phyloP scores from a whole-genome alignment of 2,797 vertebrate species.

The Periophthalmus magnuspinnatus region DNA sequence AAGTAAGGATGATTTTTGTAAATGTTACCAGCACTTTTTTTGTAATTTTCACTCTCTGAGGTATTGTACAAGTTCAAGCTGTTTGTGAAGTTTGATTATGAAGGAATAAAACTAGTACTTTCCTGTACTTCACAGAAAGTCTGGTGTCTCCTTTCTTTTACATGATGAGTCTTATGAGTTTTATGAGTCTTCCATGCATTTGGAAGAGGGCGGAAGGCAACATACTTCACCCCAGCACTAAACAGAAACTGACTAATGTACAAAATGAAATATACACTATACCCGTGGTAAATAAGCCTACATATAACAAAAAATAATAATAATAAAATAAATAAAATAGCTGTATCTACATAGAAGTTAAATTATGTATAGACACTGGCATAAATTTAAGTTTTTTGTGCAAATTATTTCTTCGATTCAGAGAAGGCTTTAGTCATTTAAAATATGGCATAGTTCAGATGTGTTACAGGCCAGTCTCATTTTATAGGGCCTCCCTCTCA shows the following conservation, averaged over 20 bases:
- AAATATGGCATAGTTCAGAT: background rate
- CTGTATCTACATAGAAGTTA: too few relatives aligned
- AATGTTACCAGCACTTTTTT: slow-evolving; percentile 99
- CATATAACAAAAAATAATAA: too few relatives aligned
- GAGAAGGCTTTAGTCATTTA: too few relatives aligned
- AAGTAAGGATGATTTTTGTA: slow-evolving; percentile 99
- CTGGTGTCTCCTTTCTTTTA: slow-evolving; percentile 48
- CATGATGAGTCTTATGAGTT: background rate
- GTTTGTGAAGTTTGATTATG: slow-evolving; percentile 99
- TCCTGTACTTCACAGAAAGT: slow-evolving; percentile 86
- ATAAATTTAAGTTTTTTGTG: too few relatives aligned
- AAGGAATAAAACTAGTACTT: slow-evolving; percentile 98
- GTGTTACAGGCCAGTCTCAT: too few relatives aligned
- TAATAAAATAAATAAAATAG: too few relatives aligned
- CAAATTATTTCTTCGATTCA: too few relatives aligned
- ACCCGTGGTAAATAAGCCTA: too few relatives aligned
- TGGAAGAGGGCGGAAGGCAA: background rate
- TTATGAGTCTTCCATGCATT: too few relatives aligned
- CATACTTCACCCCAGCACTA: background rate
- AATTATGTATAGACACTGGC: too few relatives aligned
- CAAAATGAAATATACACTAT: too few relatives aligned
- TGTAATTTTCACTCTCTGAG: slow-evolving; percentile 99
- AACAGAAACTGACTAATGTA: background rate
- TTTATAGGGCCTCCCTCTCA: background rate
- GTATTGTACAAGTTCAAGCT: slow-evolving; percentile 99